These are phyloP conservation scores for Brenthis ino DNA, from an alignment of 2,888 invertebrate species.

Conservation along the genomic window DNA sequence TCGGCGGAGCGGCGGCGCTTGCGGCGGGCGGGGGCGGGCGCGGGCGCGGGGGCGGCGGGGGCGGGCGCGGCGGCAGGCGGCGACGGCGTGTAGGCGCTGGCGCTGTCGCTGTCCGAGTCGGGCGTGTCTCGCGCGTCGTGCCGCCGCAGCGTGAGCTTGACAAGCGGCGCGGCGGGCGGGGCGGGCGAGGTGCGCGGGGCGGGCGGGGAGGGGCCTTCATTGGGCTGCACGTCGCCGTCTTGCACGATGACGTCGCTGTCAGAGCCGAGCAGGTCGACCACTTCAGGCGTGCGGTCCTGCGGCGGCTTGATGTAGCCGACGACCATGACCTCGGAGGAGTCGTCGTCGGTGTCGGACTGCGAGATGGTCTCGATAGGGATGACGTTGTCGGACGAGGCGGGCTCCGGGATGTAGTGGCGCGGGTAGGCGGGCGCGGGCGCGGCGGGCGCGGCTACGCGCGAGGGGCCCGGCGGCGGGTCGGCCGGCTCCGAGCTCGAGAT, in stretches of 20 bases:
- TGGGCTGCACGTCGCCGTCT: constrained; percentile 46
- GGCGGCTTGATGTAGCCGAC: constrained; percentile 86
- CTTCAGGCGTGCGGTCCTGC: constrained; percentile 85
- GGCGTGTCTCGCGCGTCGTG: constrained; percentile 38
- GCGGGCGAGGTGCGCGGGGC: constrained; percentile 37
- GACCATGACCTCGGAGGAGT: constrained; percentile 82
- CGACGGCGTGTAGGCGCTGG: constrained; percentile 29
- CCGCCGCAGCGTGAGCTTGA: constrained; percentile 53
- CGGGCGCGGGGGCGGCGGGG: constrained; percentile 19
- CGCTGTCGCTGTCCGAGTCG: constrained; percentile 50
- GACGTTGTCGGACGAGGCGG: constrained; percentile 51
- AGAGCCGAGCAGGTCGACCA: constrained; percentile 83
- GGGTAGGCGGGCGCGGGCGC: constrained; percentile 43
- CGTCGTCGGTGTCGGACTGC: constrained; percentile 74
- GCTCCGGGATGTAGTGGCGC: constrained; percentile 34
- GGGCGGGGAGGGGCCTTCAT: constrained; percentile 43
- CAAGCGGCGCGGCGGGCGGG: constrained; percentile 31
- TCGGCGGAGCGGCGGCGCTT: constrained; percentile 29
- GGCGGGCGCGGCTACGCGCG: constrained; percentile 50
- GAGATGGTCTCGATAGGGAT: constrained; percentile 76
- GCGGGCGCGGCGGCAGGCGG: constrained; percentile 29
- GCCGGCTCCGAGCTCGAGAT: constrained; percentile 61
- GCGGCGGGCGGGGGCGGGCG: constrained; percentile 11
- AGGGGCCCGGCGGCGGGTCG: constrained; percentile 51
- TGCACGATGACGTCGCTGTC: constrained; percentile 77